Percentiles rank a stretch among this genome's conserved stretches.
Evolutionary conservation across 2,888 invertebrate genomes (phyloP).

Genomic region (Steinernema hermaphroditum): DNA sequence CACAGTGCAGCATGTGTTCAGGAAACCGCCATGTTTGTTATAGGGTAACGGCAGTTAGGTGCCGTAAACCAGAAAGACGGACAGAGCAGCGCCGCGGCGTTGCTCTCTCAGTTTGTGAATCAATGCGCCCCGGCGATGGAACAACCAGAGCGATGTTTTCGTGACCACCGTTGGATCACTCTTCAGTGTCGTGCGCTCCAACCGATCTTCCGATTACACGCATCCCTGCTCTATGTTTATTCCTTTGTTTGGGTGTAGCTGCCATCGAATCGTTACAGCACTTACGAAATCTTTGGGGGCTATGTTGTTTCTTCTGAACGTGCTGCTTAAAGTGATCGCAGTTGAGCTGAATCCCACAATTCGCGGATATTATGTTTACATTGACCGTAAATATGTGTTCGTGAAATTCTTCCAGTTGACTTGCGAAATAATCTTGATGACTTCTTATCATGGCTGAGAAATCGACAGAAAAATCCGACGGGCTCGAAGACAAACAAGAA

Average conservation of each 20-base stretch:
- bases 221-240: neutral
- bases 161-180: slow-evolving; percentile 14
- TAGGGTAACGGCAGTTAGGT: slow-evolving; percentile 16
- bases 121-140: slow-evolving; percentile 24
- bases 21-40: neutral
- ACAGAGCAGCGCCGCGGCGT: slow-evolving; percentile 9
- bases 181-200: neutral
- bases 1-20: neutral
- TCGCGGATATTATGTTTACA: no score
- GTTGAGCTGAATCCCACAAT: no score
- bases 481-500: neutral
- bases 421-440: neutral
- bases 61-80: slow-evolving; percentile 30
- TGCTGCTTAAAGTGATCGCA: no score
- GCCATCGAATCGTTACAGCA: neutral
- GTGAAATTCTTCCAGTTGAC: neutral
- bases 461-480: neutral
- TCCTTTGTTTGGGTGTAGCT: neutral
- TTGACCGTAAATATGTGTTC: no score
- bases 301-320: no score
- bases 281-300: neutral
- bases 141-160: slow-evolving; percentile 15
- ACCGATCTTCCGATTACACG: neutral
- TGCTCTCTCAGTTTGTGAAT: neutral
- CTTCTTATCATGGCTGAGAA: neutral